Conservation (phyloP, 2,797 vertebrate species). For the Pterois miles region DNA sequence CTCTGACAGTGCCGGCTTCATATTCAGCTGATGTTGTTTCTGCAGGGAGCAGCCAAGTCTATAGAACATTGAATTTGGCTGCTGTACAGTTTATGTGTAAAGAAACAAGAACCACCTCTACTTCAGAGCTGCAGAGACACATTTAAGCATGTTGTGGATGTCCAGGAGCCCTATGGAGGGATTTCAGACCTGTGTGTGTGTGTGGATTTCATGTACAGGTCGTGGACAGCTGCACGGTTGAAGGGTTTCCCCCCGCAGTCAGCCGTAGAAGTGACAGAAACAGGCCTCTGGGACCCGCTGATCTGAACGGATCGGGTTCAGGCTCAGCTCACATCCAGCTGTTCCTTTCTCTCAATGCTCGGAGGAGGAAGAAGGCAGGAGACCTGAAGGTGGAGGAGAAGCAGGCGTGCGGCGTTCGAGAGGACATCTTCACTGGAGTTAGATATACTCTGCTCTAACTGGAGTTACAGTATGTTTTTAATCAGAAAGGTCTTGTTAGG, state of each 20-base stretch:
- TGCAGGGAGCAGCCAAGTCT: slow-evolving; percentile 13
- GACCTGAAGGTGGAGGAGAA: slow-evolving; percentile 24
- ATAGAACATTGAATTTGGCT: slow-evolving; percentile 31
- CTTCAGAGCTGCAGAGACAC: slow-evolving; percentile 5
- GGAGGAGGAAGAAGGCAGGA: slow-evolving; percentile 23
- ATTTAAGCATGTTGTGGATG: slow-evolving; percentile 26
- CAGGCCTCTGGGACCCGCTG: slow-evolving; percentile 69
- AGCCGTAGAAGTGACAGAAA: slow-evolving; percentile 52
- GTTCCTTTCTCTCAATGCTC: slow-evolving; percentile 75
- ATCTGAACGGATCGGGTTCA: slow-evolving; percentile 68
- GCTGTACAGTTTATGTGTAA: slow-evolving; percentile 17
- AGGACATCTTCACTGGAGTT: slow-evolving; percentile 27
- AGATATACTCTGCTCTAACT: no score
- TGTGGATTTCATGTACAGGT: slow-evolving; percentile 36
- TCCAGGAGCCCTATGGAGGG: slow-evolving; percentile 14
- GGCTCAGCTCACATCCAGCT: slow-evolving; percentile 77
- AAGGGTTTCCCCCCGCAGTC: slow-evolving; percentile 42
- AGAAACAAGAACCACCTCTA: slow-evolving; percentile 22
- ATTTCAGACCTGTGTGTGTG: slow-evolving; percentile 19
- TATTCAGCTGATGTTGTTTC: slow-evolving; percentile 57
- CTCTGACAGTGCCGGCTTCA: slow-evolving; percentile 56
- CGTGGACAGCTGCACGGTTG: slow-evolving; percentile 75
- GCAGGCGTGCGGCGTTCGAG: neutral
- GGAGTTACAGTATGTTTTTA: neutral
- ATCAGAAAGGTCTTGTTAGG: neutral